Conservation (phyloP, 2,797 vertebrate species). For the Amblyopsis hoosieri region DNA sequence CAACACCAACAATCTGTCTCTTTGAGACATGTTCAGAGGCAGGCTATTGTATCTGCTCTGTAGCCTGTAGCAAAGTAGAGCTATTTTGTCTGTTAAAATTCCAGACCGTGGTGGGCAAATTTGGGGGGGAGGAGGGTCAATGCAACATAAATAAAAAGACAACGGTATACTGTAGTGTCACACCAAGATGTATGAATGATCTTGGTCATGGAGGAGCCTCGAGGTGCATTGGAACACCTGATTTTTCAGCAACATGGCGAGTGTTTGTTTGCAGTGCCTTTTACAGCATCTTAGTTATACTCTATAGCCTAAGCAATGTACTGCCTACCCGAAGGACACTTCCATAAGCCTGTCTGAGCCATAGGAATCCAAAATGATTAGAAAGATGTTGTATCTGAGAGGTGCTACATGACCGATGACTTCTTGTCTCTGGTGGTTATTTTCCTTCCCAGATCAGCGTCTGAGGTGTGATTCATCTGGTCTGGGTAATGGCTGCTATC, state of each 20-base stretch:
- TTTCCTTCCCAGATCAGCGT: constrained; percentile 17
- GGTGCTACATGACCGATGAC: background rate
- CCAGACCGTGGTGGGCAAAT: constrained; percentile 27
- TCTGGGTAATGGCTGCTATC: constrained; percentile 31
- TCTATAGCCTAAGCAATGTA: constrained; percentile 6
- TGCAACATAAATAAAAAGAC: constrained; percentile 28
- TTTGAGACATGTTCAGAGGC: constrained; percentile 10
- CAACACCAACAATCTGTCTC: constrained; percentile 22
- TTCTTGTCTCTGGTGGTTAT: background rate
- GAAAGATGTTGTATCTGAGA: constrained; percentile 11
- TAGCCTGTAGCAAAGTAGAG: constrained; percentile 18
- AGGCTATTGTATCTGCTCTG: constrained; percentile 12
- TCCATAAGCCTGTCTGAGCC: background rate
- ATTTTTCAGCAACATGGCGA: constrained; percentile 30
- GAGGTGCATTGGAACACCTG: constrained; percentile 37
- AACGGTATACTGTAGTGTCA: background rate
- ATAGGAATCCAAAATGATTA: constrained; percentile 11
- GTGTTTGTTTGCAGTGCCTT: constrained; percentile 26
- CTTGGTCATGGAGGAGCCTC: constrained; percentile 45
- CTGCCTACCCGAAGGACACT: background rate
- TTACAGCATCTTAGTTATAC: constrained; percentile 5
- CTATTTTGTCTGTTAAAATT: constrained; percentile 9
- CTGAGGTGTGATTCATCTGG: constrained; percentile 36
- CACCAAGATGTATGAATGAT: constrained; percentile 24
- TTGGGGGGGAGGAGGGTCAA: background rate